These are phyloP conservation scores for Polypedilum pembai DNA, from an alignment of 1,140 invertebrate genomes.

Conservation along the genomic window DNA sequence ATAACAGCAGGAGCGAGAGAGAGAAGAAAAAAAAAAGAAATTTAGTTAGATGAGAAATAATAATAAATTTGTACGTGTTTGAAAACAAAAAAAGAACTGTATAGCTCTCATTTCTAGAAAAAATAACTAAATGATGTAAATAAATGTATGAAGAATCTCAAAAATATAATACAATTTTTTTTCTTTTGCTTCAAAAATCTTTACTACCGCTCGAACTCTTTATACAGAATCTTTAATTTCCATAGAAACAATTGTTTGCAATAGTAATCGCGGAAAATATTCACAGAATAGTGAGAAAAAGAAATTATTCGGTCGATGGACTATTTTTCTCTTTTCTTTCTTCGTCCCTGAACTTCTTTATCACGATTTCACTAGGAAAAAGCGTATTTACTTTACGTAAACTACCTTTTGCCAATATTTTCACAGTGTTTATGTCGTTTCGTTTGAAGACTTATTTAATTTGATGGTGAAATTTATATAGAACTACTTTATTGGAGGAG, in stretches of 20 bases:
- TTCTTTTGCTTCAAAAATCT: neutral
- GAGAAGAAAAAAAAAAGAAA: neutral
- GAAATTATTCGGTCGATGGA: conserved; percentile 9
- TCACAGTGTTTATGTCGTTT: neutral
- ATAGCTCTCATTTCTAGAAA: neutral
- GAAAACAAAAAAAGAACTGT: neutral
- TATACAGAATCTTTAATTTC: conserved; percentile 5
- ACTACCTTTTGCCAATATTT: conserved; percentile 3
- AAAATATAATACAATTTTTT: neutral
- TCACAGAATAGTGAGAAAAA: too few relatives aligned
- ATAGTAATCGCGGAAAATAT: neutral
- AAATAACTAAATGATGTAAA: neutral
- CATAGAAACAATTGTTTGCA: conserved; percentile 17
- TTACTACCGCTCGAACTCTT: neutral
- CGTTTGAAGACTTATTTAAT: neutral
- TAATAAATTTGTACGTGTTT: neutral
- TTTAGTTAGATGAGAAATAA: neutral
- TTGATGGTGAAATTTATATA: neutral
- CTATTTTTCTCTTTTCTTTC: conserved; percentile 18
- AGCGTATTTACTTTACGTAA: neutral
- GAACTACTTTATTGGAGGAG: neutral
- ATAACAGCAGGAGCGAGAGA: neutral
- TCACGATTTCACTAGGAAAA: neutral
- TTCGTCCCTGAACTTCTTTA: conserved; percentile 16
- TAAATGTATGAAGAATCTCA: neutral